Evolutionary conservation across 2,888 invertebrate species (phyloP).

Genomic region (Hydrotaea cyrtoneurina): DNA sequence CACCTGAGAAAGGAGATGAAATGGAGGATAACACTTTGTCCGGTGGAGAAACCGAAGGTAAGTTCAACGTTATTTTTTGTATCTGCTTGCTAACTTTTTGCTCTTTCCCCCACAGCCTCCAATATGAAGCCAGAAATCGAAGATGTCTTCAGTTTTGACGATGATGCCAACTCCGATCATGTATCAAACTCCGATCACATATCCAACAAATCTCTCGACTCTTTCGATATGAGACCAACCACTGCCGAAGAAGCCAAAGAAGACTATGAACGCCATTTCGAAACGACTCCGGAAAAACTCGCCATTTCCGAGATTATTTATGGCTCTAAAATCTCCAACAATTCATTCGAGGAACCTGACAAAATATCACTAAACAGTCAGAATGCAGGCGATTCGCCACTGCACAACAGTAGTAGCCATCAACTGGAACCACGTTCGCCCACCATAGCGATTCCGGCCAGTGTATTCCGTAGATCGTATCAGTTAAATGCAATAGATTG

Average conservation of each 20-base stretch:
- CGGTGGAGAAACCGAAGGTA: slow-evolving; percentile 68
- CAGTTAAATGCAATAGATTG: slow-evolving; percentile 84
- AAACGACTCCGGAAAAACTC: slow-evolving; percentile 81
- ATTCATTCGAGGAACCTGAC: slow-evolving; percentile 76
- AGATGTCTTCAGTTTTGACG: slow-evolving; percentile 88
- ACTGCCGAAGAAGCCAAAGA: slow-evolving; percentile 82
- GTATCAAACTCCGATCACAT: slow-evolving; percentile 73
- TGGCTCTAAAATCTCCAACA: slow-evolving; percentile 78
- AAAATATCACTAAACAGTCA: slow-evolving; percentile 76
- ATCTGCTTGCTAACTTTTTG: not conserved
- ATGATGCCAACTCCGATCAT: slow-evolving; percentile 75
- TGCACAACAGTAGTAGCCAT: slow-evolving; percentile 42
- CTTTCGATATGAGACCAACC: slow-evolving; percentile 81
- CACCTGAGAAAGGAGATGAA: slow-evolving; percentile 67
- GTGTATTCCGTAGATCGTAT: slow-evolving; percentile 76
- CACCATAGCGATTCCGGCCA: slow-evolving; percentile 87
- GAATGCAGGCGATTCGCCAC: slow-evolving; percentile 70
- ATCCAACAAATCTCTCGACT: slow-evolving; percentile 81
- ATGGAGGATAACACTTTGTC: slow-evolving; percentile 72
- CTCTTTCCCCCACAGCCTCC: slow-evolving; percentile 13
- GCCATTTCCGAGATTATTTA: slow-evolving; percentile 81
- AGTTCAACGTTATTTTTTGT: not conserved
- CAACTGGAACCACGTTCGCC: slow-evolving; percentile 83
- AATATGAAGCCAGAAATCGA: slow-evolving; percentile 79
- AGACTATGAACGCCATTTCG: slow-evolving; percentile 77